Evolutionary conservation across 2,113 vertebrate genomes (phyloP).

Genomic region (Epinephelus fuscoguttatus): DNA sequence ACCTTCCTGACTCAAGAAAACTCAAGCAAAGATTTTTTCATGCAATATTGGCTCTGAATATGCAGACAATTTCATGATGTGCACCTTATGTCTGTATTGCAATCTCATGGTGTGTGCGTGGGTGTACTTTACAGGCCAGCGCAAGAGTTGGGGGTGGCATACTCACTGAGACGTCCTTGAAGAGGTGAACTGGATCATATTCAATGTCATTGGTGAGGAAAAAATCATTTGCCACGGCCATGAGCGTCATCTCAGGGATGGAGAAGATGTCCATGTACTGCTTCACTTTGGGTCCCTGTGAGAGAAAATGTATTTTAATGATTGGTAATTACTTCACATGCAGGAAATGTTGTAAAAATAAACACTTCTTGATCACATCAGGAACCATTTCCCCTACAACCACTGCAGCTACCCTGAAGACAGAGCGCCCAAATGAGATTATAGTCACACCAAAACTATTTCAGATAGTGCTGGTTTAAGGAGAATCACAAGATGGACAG

Average conservation of each 20-base stretch:
- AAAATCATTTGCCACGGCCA: conserved; percentile 88
- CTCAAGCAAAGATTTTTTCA: no score
- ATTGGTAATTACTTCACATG: not conserved
- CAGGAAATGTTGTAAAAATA: not conserved
- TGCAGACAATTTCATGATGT: no score
- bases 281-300: conserved; percentile 88
- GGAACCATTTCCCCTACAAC: not conserved
- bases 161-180: conserved; percentile 89
- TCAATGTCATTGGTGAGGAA: conserved; percentile 88
- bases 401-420: not conserved
- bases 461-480: conserved; percentile 20
- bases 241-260: conserved; percentile 89
- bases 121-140: no score
- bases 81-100: no score
- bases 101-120: no score
- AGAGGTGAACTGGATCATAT: conserved; percentile 90
- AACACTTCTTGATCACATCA: conserved; percentile 13
- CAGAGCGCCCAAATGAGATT: conserved; percentile 22
- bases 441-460: conserved; percentile 2
- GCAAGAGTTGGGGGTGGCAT: not conserved
- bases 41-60: no score
- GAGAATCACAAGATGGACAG: conserved; percentile 19
- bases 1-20: no score
- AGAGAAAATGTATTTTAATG: not conserved
- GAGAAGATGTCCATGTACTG: conserved; percentile 93